Base-by-base conservation (phyloP, 2,797 vertebrate genomes). In the Gephyroberyx darwinii region DNA sequence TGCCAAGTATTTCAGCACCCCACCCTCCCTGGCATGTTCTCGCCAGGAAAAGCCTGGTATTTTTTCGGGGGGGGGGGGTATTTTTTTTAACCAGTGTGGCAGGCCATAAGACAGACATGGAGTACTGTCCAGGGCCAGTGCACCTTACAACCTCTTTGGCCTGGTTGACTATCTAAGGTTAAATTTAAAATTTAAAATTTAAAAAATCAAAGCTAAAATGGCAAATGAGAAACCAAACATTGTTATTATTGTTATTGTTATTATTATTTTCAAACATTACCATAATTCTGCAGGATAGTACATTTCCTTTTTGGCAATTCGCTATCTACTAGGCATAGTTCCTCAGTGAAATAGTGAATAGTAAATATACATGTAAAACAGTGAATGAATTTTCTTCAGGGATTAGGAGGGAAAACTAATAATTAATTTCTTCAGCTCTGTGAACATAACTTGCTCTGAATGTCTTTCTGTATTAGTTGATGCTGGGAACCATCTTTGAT, bases 1-100 rank as follows among this genome's bases (percentile, higher is more conserved):
- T 76, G 52, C 53, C 39, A 78, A 45, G 53, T 31, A 71, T 43
- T 64, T 31, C 66, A 70, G n/a, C 75, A 68, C 74, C 89, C 86
- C 86, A 39, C 85, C 84, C 73, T 48, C 65, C 17, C 75, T 69
- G 20, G 51, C 55, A 48, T 62, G 63, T 33, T 52, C 65, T 54
- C 57, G 33, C 41, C 1, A 31, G 59, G 60, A 66, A 55, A 65
- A 31, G 41, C 39, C 14, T 62, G 50, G 4, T 19, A 13, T 69
- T 63, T 62, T 26, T 26, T n/a, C n/a, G 26, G 26, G 26, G 26
- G 26, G 26, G 26, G 26, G n/a, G n/a, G n/a, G n/a, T 75, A 37
- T 77, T 71, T 69, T 78, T 16, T 45, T 30, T 45, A 35, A 35
- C 57, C 56, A 63, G 6, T 30, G 65, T 51, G 20, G 16, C 39